These are phyloP conservation scores for Dasypolia templi DNA, from an alignment of 2,888 invertebrate genomes.

Conservation along the genomic window DNA sequence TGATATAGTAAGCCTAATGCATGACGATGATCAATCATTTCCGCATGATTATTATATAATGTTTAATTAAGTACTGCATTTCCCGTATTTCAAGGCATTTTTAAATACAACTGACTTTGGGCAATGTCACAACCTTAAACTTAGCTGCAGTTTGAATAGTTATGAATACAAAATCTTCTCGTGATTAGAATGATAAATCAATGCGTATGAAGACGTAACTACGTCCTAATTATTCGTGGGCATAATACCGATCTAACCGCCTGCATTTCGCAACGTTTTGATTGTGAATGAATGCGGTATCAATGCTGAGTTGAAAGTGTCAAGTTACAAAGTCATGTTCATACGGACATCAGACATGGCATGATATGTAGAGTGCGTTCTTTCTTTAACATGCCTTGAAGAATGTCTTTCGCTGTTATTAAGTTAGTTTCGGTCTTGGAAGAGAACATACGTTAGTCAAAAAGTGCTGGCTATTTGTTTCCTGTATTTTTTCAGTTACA, in stretches of 20 bases:
- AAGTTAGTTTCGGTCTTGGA: not conserved
- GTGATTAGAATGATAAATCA: conserved; percentile 30
- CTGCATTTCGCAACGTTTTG: conserved; percentile 7
- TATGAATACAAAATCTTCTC: conserved; percentile 25
- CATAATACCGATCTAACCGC: conserved; percentile 4
- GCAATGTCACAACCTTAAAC: conserved; percentile 18
- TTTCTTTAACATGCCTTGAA: not conserved
- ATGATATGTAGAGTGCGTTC: conserved; percentile 6
- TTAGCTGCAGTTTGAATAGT: conserved; percentile 13
- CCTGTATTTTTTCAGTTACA: not conserved
- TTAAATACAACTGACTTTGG: conserved; percentile 32
- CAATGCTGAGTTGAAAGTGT: conserved; percentile 29
- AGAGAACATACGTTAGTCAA: not conserved
- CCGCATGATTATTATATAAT: not conserved
- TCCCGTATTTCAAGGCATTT: conserved; percentile 2
- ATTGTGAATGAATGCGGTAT: conserved; percentile 38
- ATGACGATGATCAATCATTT: not conserved
- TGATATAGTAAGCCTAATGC: not conserved
- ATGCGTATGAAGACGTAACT: not conserved
- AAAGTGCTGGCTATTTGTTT: not conserved
- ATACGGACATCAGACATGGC: conserved; percentile 3
- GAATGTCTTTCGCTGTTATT: not conserved
- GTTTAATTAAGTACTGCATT: conserved; percentile 3
- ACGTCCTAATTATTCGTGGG: conserved; percentile 12
- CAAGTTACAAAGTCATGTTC: conserved; percentile 54